A percentile compares a stretch with the other conserved stretches of the same genome.
Conservation (phyloP, 2,888 invertebrate genomes). For the Periphyllus acericola region DNA sequence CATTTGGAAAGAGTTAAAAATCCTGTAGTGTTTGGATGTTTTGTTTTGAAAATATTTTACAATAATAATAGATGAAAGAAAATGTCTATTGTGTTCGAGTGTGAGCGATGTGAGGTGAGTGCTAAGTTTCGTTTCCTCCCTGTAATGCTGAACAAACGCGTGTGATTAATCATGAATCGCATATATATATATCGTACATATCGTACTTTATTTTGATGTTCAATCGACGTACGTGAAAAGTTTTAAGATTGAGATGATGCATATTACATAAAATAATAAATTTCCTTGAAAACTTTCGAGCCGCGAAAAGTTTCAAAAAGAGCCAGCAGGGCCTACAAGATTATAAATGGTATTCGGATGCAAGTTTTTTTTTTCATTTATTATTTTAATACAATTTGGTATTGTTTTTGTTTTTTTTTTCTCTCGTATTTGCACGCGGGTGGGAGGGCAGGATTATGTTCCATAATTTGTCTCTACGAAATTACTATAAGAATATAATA, state of each 20-base stretch:
- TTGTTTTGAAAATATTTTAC: no score
- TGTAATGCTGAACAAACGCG: background rate
- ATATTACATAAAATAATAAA: constrained; percentile 16
- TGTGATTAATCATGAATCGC: background rate
- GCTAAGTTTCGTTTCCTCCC: no score
- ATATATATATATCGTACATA: constrained; percentile 16
- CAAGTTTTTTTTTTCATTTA: constrained; percentile 43
- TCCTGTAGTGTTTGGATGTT: no score
- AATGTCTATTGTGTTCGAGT: no score
- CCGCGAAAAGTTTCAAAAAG: constrained; percentile 32
- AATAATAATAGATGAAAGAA: no score
- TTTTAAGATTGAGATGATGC: constrained; percentile 20
- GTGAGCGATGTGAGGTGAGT: no score
- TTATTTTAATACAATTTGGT: constrained; percentile 22
- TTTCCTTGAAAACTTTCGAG: constrained; percentile 34
- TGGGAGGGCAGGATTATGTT: background rate
- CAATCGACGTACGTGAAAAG: constrained; percentile 40
- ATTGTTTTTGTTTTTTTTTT: constrained; percentile 17
- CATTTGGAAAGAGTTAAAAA: no score
- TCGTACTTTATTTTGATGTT: constrained; percentile 3
- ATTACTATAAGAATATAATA: background rate
- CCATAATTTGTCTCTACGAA: constrained; percentile 10
- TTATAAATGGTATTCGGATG: constrained; percentile 44
- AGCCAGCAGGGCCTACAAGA: constrained; percentile 6
- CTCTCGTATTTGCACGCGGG: background rate